phyloP scores from a whole-genome alignment of 2,113 vertebrate genomes.

The Ptilonorhynchus violaceus region DNA sequence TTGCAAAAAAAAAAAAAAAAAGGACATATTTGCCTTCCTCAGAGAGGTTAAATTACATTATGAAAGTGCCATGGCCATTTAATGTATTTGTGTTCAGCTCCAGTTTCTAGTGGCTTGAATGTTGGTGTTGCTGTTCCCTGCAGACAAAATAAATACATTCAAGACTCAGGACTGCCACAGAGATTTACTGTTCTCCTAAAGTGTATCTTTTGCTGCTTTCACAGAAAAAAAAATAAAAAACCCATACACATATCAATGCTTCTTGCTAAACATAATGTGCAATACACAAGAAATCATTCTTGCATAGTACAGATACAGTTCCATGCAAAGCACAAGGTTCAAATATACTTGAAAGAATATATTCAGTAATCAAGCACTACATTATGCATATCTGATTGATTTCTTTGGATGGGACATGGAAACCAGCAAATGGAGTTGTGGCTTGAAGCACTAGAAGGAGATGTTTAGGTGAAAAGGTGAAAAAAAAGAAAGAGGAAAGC shows the following conservation, averaged over 20 bases:
- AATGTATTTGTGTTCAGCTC: neutral
- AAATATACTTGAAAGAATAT: neutral
- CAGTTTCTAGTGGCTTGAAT: neutral
- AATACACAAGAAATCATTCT: neutral
- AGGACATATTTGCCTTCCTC: neutral
- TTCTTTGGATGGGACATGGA: neutral
- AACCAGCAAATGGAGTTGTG: neutral
- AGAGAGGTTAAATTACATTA: neutral
- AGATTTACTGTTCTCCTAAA: neutral
- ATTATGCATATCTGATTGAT: neutral
- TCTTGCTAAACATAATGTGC: neutral
- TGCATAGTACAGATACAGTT: neutral
- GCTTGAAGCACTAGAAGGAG: neutral
- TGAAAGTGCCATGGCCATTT: neutral
- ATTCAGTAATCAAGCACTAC: neutral
- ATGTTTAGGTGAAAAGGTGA: neutral
- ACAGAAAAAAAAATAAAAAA: neutral
- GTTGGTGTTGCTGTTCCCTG: neutral
- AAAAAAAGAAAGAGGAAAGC: neutral
- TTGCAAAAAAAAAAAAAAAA: neutral
- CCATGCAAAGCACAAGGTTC: neutral
- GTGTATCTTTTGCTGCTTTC: neutral
- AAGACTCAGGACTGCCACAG: neutral
- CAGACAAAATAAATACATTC: neutral
- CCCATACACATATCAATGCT: neutral